Conservation (phyloP, 92 coral and sea anemone species). For the Zoanthus gigantus region DNA sequence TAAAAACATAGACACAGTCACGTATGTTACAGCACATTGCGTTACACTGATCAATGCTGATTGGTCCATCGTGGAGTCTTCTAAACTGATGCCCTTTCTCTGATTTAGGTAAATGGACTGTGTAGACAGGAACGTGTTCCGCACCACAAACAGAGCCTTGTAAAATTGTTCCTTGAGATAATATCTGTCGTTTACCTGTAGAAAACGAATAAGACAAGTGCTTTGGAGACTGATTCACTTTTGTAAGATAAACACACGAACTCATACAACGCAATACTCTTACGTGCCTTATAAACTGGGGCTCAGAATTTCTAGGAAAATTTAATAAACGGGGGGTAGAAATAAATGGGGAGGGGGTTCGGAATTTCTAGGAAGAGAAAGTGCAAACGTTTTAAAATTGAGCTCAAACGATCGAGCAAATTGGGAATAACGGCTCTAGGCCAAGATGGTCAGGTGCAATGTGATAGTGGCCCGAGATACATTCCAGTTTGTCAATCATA, state of each 20-base stretch:
- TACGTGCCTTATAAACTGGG: too few species aligned
- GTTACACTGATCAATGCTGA: constrained; percentile 30
- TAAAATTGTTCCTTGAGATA: neutral
- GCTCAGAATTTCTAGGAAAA: too few species aligned
- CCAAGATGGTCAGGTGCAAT: too few species aligned
- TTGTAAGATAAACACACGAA: neutral
- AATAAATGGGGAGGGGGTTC: too few species aligned
- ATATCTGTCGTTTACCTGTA: constrained; percentile 11
- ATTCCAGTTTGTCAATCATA: too few species aligned
- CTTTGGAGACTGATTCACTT: neutral
- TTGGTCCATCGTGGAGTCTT: constrained; percentile 34
- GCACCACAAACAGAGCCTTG: neutral
- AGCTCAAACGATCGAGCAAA: too few species aligned
- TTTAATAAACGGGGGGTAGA: too few species aligned
- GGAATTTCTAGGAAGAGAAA: too few species aligned
- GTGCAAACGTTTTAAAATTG: too few species aligned
- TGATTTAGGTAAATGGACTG: neutral
- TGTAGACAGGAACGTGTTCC: constrained; percentile 3
- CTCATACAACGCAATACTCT: too few species aligned
- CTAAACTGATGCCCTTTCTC: neutral
- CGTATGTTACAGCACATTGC: constrained; percentile 30
- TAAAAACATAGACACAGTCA: constrained; percentile 15
- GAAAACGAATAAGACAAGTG: neutral
- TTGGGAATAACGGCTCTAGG: too few species aligned
- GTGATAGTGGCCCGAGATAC: too few species aligned